These are phyloP conservation scores for Cancer borealis DNA, from an alignment of 2,888 invertebrate species.

Conservation along the genomic window DNA sequence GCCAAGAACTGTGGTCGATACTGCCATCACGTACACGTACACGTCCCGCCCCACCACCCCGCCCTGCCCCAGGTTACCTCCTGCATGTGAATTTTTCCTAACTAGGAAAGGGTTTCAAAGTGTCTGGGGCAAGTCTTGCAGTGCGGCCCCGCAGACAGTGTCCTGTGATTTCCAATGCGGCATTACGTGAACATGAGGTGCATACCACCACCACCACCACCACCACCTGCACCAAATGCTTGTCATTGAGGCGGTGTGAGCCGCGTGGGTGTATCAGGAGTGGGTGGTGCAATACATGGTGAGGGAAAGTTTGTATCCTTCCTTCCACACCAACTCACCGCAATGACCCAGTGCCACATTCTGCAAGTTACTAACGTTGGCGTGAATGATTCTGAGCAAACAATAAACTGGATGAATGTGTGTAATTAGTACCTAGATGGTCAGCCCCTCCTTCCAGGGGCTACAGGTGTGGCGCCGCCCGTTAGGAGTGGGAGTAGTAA, in stretches of 20 bases:
- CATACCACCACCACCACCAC: not conserved
- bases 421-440: not conserved
- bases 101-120: not conserved
- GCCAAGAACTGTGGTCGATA: not conserved
- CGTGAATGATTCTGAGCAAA: not conserved
- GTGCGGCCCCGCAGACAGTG: not conserved
- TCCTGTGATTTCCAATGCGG: not conserved
- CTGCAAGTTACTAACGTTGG: not conserved
- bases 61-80: not conserved
- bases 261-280: not conserved
- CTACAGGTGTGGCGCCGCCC: conserved; percentile 31
- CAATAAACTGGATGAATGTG: not conserved
- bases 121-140: not conserved
- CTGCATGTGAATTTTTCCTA: not conserved
- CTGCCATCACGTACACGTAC: conserved; percentile 22
- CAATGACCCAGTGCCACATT: not conserved
- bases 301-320: not conserved
- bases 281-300: not conserved
- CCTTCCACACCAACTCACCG: not conserved
- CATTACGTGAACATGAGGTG: not conserved
- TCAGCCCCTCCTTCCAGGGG: not conserved
- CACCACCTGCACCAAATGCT: not conserved
- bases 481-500: conserved; percentile 46
- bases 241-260: not conserved
- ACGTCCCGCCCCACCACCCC: not conserved